Evolutionary conservation across 2,888 invertebrate genomes (phyloP).

Genomic region (Drosophila acutilabella): DNA sequence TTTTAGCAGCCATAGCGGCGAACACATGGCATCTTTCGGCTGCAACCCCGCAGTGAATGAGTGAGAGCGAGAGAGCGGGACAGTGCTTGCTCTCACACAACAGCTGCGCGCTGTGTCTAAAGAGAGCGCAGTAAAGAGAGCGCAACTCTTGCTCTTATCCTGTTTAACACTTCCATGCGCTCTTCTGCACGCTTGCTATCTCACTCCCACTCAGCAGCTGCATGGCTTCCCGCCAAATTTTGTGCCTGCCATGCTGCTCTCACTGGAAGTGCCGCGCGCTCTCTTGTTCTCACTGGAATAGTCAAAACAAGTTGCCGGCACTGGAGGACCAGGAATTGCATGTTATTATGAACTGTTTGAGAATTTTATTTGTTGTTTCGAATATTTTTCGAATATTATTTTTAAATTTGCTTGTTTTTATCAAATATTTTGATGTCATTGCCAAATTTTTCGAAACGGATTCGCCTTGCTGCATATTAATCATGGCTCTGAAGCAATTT

Average conservation of each 20-base stretch:
- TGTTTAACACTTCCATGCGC: slow-evolving; percentile 62
- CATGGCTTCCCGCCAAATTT: slow-evolving; percentile 77
- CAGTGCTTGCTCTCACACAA: slow-evolving; percentile 3
- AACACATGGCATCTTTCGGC: slow-evolving; percentile 45
- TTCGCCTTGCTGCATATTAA: slow-evolving; percentile 50
- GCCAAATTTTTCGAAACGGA: slow-evolving; percentile 35
- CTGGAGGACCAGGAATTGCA: slow-evolving; percentile 27
- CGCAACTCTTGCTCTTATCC: slow-evolving; percentile 48
- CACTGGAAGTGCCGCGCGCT: slow-evolving; percentile 44
- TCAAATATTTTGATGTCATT: slow-evolving; percentile 47
- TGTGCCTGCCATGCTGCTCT: slow-evolving; percentile 38
- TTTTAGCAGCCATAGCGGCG: slow-evolving; percentile 37
- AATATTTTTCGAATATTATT: not conserved
- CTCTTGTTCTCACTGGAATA: slow-evolving; percentile 42
- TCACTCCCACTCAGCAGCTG: slow-evolving; percentile 50
- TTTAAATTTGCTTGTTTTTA: slow-evolving; percentile 19
- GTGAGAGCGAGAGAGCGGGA: slow-evolving; percentile 19
- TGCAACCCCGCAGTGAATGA: slow-evolving; percentile 40
- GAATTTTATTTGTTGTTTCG: slow-evolving; percentile 8
- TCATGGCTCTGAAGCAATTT: slow-evolving; percentile 21
- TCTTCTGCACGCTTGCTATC: slow-evolving; percentile 46
- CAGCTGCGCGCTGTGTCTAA: slow-evolving; percentile 47
- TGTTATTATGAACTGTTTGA: slow-evolving; percentile 11
- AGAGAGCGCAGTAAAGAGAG: slow-evolving; percentile 51
- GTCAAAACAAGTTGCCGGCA: slow-evolving; percentile 41